These are phyloP conservation scores for Stegastes partitus DNA, from an alignment of 2,113 vertebrate genomes.

Conservation along the genomic window DNA sequence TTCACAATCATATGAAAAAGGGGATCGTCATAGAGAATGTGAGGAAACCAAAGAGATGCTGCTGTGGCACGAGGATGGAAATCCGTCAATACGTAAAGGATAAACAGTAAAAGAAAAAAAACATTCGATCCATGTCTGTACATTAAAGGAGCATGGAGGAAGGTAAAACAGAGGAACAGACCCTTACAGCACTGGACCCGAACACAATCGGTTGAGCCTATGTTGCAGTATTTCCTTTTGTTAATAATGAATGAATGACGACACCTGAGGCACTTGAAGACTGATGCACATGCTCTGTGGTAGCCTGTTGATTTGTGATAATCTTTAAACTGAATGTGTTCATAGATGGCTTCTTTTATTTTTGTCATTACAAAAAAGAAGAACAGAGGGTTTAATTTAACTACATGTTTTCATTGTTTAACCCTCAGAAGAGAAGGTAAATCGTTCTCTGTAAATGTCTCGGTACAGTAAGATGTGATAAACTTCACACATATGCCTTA, in stretches of 20 bases:
- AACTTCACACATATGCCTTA: conserved; percentile 81
- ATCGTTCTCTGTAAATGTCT: conserved; percentile 41
- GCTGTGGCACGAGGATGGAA: conserved; percentile 31
- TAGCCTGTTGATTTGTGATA: conserved; percentile 41
- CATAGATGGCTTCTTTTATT: conserved; percentile 36
- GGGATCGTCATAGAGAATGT: conserved; percentile 38
- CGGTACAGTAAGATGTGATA: conserved; percentile 67
- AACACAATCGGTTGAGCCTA: conserved; percentile 32
- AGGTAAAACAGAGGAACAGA: conserved; percentile 28
- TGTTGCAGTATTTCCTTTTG: conserved; percentile 44
- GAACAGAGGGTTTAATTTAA: conserved; percentile 34
- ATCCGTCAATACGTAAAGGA: conserved; percentile 24
- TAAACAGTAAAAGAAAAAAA: conserved; percentile 16
- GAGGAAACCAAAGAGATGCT: conserved; percentile 73
- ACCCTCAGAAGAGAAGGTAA: not conserved
- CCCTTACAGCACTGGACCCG: conserved; percentile 36
- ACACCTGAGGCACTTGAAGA: conserved; percentile 65
- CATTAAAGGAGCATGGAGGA: conserved; percentile 47
- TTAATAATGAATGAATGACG: conserved; percentile 51
- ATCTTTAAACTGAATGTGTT: conserved; percentile 60
- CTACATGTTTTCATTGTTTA: conserved; percentile 22
- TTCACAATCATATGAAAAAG: conserved; percentile 41
- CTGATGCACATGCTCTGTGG: conserved; percentile 65
- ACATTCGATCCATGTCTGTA: conserved; percentile 43
- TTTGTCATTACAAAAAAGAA: conserved; percentile 1